Base-by-base conservation (phyloP, 2,888 invertebrate genomes). In the Cylloceria caligata region DNA sequence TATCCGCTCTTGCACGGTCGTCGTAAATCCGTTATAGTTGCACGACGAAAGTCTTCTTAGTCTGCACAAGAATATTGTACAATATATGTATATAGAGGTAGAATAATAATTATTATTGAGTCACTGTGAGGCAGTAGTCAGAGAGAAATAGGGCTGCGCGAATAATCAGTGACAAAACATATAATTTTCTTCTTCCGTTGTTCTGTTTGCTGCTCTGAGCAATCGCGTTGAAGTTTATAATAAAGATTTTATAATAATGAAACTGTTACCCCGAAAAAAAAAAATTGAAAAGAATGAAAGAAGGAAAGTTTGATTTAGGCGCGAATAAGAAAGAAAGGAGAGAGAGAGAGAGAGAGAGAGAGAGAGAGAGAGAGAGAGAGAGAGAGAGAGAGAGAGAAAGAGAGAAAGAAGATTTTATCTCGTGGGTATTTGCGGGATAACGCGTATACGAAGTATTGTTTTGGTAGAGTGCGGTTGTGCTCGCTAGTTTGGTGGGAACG, bases 401-500 rank as follows among this genome's bases (percentile, higher is more conserved):
- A 68, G 30, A 57, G 62, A 47, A 13, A 16, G 69, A 45, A 49
- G 82, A 82, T 82, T 47, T 49, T 79, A 82, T 82, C 82, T 82
- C 82, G 82, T 82, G 82, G 82, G 82, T 76, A 82, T 75, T 64
- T 75, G 49, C 27, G 45, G 27, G 16, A 67, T 62, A 60, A 27
- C 47, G 45, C 60, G 34, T 67, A 45, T 68, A 68, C 69, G 62
- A 21, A 45, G 71, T 62, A 74, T 83, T 80, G 79, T 80, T 83
- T 80, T 71, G 57, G 76, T 42, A 47, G 65, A 39, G 72, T 45
- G 65, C 69, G 72, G 60, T n/a, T 75, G 60, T 49, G 60, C 65
- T 36, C 34, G 34, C 55, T 13, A 55, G 60, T 55, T 78, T 39
- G 75, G 82, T 82, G 82, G 75, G 82, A 82, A 75, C 74, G 60